Evolutionary conservation across 1,140 invertebrate species (phyloP).

Genomic region (Sitobion miscanthi): DNA sequence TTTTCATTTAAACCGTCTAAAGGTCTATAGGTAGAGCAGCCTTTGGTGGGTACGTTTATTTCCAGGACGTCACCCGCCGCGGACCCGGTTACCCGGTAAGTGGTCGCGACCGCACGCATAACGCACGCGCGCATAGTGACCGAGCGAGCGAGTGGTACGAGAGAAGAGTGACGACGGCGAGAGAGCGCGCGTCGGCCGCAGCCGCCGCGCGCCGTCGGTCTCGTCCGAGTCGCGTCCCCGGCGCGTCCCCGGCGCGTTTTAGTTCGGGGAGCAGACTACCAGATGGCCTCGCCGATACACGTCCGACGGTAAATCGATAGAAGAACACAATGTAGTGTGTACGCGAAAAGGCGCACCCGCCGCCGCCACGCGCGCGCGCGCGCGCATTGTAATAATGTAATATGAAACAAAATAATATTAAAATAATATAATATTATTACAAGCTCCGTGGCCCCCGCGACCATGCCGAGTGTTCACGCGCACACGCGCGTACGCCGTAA

Average conservation of each 20-base stretch:
- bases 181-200: not conserved
- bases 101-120: not conserved
- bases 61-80: not conserved
- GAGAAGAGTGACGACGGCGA: not conserved
- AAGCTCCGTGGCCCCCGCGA: not conserved
- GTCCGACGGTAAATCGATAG: conserved; percentile 28
- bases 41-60: not conserved
- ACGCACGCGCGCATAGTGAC: not conserved
- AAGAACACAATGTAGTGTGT: not conserved
- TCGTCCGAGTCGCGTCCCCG: not conserved
- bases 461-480: not conserved
- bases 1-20: not conserved
- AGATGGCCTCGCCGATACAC: conserved; percentile 44
- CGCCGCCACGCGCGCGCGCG: not conserved
- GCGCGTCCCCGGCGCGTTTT: not conserved
- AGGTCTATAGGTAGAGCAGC: no score
- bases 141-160: not conserved
- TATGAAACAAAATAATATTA: not conserved
- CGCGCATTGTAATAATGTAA: not conserved
- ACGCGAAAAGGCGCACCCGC: not conserved
- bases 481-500: no score
- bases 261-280: conserved; percentile 1
- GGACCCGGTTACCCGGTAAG: not conserved
- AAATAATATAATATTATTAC: not conserved
- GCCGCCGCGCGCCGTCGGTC: not conserved